Base-by-base conservation (phyloP, 2,888 invertebrate species). In the Mactromeris polynyma region DNA sequence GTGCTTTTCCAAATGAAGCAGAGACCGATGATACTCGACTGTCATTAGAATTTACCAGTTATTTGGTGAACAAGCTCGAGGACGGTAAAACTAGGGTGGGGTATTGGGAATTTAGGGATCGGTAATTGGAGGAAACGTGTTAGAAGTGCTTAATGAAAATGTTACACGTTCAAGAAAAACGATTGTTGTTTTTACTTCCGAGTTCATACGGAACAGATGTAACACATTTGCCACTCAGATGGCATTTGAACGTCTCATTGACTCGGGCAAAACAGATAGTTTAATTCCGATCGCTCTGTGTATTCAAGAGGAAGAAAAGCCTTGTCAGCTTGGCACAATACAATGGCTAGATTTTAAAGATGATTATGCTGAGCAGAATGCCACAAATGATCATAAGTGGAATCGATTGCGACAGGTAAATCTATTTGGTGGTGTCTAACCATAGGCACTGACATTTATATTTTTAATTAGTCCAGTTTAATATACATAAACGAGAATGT, bases 141-240 rank as follows among this genome's bases (percentile, higher is more conserved):
- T 84, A 33, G 77, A 33, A 1, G 78, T 40, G 33, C 77, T 84
- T 26, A 31, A n/a, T 33, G 26, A 40, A 51, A 77, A 77, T 14
- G 26, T 84, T 3, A 77, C 19, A 40, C 33, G 31, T 17, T n/a
- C 77, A 7, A 51, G 33, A 42, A 84, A 77, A 77, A 84, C 84
- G 21, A 51, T 84, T 21, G n/a, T 84, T 26, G 77, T 84, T 42
- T 51, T 84, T 3, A 84, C 84, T 26, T 77, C 84, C 7, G 77
- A 31, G 19, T 84, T 84, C 33, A 31, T 77, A 9, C 19, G n/a
- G 2, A 84, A 84, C 36, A 42, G 84, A 40, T 84, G 84, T 77
- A 33, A 26, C 31, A 31, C 26, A 31, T 84, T 77, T 38, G 33
- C 46, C 2, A 21, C n/a, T 11, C 77, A 77, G 21, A 40, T 21